Evolutionary conservation across 1,140 invertebrate genomes (phyloP), one percentile per base, ranked within the genome.

Genomic region (Pogonognathellus flavescens): DNA sequence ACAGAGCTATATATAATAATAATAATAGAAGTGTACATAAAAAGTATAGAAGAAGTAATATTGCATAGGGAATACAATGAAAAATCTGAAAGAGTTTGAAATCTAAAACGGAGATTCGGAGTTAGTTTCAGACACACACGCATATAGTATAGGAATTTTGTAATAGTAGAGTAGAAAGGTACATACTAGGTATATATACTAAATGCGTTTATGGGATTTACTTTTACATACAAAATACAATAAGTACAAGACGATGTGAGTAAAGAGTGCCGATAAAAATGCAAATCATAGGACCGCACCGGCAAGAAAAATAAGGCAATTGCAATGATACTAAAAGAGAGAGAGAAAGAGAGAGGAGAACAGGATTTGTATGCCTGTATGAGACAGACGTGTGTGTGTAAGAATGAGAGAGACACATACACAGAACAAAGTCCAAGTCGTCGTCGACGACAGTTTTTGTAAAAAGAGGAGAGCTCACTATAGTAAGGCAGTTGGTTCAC

Each of bases 301-400:
- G 80, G 80, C 80, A 86, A 86, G 85, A 86, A 86, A 86, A 86
- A 86, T 86, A 83, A 83, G 60, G 85, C 85, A 86, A 86, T 86
- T 86, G 85, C 62, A 83, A 82, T 86, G 85, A 86, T 81, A 86
- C 81, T 86, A 86, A 82, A 86, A 60, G 80, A 50, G 59, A 60
- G 31, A 50, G 41, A 52, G 31, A 41, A 6, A 41, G 31, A 6
- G 31, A 41, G 1, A 41, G 31, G 1, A 6, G 31, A 18, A 20
- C 50, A 18, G 53, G 80, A 59, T 76, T 76, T 76, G 70, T 76
- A 76, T 76, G 70, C 70, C 55, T 55, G 53, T 52, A 55, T 4
- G 80, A n/a, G 25, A 41, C 52, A 18, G 52, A 81, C 18, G 76
- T n/a, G 41, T 80, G 41, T 11, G n/a, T 5, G 7, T 53, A 9